Percentiles rank a stretch among this genome's conserved stretches.
Evolutionary conservation across 2,113 vertebrate genomes (phyloP).

Genomic region (rabbit (Oryctolagus cuniculus)): DNA sequence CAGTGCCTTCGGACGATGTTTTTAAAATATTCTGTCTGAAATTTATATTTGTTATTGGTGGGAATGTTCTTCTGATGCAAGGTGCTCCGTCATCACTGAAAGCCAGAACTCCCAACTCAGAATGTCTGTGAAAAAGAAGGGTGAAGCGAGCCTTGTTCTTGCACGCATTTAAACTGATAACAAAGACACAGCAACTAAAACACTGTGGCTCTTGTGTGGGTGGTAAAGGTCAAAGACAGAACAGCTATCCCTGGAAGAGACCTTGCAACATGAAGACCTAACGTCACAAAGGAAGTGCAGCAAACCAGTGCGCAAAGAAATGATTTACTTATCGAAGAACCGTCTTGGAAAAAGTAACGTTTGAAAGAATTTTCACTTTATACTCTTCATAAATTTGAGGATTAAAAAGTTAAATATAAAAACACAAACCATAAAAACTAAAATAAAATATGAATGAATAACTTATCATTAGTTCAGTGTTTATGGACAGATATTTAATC

Average conservation of each 20-base stretch:
- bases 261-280: slow-evolving; percentile 34
- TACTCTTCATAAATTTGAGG: slow-evolving; percentile 51
- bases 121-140: slow-evolving; percentile 37
- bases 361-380: slow-evolving; percentile 35
- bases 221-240: slow-evolving; percentile 15
- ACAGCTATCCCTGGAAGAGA: slow-evolving; percentile 25
- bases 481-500: slow-evolving; percentile 33
- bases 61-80: slow-evolving; percentile 45
- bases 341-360: slow-evolving; percentile 38
- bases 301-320: slow-evolving; percentile 31
- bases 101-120: slow-evolving; percentile 13
- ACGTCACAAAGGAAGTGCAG: slow-evolving; percentile 58
- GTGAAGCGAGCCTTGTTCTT: slow-evolving; percentile 16
- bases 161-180: slow-evolving; percentile 20
- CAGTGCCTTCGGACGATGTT: slow-evolving; percentile 11
- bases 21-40: slow-evolving; percentile 43
- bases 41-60: slow-evolving; percentile 36
- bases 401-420: slow-evolving; percentile 65
- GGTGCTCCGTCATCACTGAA: background rate
- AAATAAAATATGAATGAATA: slow-evolving; percentile 55
- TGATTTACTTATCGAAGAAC: slow-evolving; percentile 56
- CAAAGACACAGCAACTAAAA: slow-evolving; percentile 55
- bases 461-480: background rate
- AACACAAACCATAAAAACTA: slow-evolving; percentile 51
- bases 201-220: slow-evolving; percentile 8